Conservation (phyloP, 2,797 vertebrate species). For the Melopsittacus undulatus region DNA sequence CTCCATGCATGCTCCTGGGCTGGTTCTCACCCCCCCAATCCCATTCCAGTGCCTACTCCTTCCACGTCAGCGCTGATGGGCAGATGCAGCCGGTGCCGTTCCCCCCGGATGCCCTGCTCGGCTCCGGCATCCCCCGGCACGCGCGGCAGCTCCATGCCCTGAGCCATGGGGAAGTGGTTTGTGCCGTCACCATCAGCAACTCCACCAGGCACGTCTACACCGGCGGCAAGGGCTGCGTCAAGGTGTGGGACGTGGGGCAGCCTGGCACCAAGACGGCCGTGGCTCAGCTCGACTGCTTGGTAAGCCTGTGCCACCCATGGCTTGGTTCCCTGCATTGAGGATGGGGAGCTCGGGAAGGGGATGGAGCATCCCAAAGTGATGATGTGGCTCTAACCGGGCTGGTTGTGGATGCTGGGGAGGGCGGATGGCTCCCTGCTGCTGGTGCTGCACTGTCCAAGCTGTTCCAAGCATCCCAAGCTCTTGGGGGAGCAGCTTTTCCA, state of each 20-base stretch:
- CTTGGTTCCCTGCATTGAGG: background rate
- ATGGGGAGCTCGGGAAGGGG: too few relatives aligned
- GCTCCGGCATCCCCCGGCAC: slow-evolving; percentile 80
- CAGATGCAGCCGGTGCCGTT: slow-evolving; percentile 86
- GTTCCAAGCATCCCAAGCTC: rapidly evolving
- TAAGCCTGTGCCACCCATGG: slow-evolving; percentile 15
- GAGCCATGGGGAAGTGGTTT: slow-evolving; percentile 83
- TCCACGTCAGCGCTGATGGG: slow-evolving; percentile 81
- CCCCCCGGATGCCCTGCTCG: slow-evolving; percentile 80
- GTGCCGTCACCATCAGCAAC: slow-evolving; percentile 84
- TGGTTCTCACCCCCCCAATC: background rate
- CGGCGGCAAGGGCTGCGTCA: slow-evolving; percentile 85
- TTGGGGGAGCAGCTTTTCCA: too few relatives aligned
- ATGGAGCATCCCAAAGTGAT: background rate
- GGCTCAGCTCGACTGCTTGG: slow-evolving; percentile 80
- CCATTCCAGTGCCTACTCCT: slow-evolving; percentile 76
- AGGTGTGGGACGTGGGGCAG: slow-evolving; percentile 88
- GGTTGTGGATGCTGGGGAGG: background rate
- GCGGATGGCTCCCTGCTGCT: background rate
- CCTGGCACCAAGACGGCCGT: slow-evolving; percentile 20
- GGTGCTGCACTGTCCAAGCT: rapidly evolving
- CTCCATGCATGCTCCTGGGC: rapidly evolving
- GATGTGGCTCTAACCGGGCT: background rate
- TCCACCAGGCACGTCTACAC: slow-evolving; percentile 84
- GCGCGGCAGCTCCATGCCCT: slow-evolving; percentile 82